Evolutionary conservation across 2,113 vertebrate species (phyloP).

Genomic region (Gasterosteus nipponicus): DNA sequence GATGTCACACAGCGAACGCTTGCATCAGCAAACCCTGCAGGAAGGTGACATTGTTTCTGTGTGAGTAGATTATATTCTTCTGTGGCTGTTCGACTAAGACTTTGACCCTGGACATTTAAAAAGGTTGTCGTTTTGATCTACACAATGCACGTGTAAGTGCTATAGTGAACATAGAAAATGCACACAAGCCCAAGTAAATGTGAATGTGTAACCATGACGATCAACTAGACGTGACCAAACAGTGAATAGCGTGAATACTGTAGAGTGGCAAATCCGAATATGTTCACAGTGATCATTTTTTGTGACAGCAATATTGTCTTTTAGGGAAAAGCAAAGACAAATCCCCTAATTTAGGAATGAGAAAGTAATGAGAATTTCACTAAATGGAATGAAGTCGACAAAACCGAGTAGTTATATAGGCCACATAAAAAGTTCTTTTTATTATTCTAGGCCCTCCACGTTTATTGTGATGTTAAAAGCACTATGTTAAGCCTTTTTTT

Average conservation of each 20-base stretch:
- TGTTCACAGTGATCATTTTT: not conserved
- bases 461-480: not conserved
- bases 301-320: not conserved
- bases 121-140: not conserved
- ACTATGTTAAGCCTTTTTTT: not conserved
- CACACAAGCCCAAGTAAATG: not conserved
- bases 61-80: not conserved
- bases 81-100: not conserved
- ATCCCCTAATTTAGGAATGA: not conserved
- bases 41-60: not conserved
- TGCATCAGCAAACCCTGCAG: not conserved
- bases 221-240: not conserved
- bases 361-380: not conserved
- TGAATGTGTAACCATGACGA: not conserved
- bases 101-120: not conserved
- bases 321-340: not conserved
- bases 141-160: not conserved
- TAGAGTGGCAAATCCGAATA: not conserved
- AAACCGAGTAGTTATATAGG: not conserved
- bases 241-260: not conserved
- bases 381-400: not conserved
- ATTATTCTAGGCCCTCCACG: not conserved
- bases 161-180: not conserved
- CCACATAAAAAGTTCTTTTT: not conserved
- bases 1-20: not conserved